These are phyloP conservation scores for Parauchenoglanis ngamensis DNA, from an alignment of 2,797 vertebrate genomes.

Conservation along the genomic window DNA sequence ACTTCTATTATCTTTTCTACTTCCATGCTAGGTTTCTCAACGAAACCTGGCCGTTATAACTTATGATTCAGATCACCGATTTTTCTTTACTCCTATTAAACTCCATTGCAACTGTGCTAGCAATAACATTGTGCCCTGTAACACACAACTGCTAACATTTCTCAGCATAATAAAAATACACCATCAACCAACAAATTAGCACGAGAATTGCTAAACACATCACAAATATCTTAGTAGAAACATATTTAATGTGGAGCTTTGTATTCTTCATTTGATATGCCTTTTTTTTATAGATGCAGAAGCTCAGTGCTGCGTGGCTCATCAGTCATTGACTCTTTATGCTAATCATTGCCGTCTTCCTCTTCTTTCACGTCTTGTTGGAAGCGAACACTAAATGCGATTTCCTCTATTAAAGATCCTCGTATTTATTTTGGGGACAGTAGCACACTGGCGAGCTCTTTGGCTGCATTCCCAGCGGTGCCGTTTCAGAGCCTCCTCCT, in stretches of 20 bases:
- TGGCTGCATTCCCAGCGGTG: conserved; percentile 33
- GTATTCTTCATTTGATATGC: neutral
- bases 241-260: neutral
- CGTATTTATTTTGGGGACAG: conserved; percentile 22
- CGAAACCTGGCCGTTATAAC: neutral
- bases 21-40: neutral
- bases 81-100: neutral
- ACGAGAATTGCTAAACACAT: neutral
- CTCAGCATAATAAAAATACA: neutral
- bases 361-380: neutral
- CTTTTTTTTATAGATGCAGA: neutral
- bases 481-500: conserved; percentile 28
- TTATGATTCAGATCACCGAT: neutral
- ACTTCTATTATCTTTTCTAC: neutral
- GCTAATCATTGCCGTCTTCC: neutral
- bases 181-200: neutral
- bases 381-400: neutral
- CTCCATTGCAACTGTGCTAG: neutral
- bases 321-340: conserved; percentile 9
- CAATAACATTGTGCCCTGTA: neutral
- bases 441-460: conserved; percentile 19
- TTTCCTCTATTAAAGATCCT: conserved; percentile 6
- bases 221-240: too few species aligned
- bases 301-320: neutral
- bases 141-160: neutral